Percentiles rank a stretch among this genome's conserved stretches.
phyloP scores from a whole-genome alignment of 53 echinoderm and acorn worm species.

The Holothuria leucospilota region DNA sequence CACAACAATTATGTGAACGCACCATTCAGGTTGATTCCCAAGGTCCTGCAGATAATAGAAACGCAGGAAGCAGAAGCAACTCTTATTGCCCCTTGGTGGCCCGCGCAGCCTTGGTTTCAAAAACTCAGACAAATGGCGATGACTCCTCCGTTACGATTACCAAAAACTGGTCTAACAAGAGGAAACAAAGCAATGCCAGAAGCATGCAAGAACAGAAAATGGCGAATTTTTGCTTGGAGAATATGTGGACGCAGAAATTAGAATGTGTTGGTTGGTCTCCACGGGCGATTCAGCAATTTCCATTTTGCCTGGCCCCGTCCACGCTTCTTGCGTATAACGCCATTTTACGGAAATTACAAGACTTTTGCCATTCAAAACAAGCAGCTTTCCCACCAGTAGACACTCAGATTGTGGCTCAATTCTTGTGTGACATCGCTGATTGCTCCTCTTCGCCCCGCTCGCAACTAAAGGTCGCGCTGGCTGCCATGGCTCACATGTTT shows the following conservation, averaged over 20 bases:
- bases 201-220: constrained; percentile 6
- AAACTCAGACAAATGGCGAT: background rate
- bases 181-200: constrained; percentile 11
- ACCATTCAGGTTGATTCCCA: constrained; percentile 6
- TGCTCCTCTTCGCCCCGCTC: background rate
- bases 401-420: background rate
- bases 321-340: background rate
- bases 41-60: too few species aligned
- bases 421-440: background rate
- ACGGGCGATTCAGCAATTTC: background rate
- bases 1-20: constrained; percentile 57
- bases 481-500: background rate
- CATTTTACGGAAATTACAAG: background rate
- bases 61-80: background rate
- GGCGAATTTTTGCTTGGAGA: background rate
- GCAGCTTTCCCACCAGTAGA: background rate
- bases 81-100: background rate
- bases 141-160: background rate
- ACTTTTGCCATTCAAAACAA: too few species aligned
- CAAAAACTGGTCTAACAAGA: background rate
- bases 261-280: background rate
- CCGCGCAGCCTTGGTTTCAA: background rate
- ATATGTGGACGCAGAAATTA: too few species aligned
- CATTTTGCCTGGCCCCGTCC: background rate
- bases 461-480: background rate